Evolutionary conservation across 2,888 invertebrate genomes (phyloP), one percentile per base, ranked within the genome.

Genomic region (Drosophila borborema): DNA sequence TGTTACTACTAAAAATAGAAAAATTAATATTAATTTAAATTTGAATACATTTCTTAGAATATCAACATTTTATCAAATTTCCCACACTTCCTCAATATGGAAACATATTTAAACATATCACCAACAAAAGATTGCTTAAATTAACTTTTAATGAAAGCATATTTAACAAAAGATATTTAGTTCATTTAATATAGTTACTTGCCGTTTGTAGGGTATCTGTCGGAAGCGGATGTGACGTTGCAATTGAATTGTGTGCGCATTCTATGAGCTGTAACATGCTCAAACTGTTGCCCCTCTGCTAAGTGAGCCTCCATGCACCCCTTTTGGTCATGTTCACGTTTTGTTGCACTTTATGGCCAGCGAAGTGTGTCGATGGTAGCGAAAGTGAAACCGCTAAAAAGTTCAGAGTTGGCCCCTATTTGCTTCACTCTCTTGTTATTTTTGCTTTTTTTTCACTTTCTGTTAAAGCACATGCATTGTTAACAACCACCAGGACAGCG

Each of bases 321-420:
- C 34, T 34, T 40, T 45, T n/a, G 53, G 45, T 58, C 58, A 67
- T 80, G 72, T 84, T 82, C 86, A 82, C 82, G 73, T 88, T 88
- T 78, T 80, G 86, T 74, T 83, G 86, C 80, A 86, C 71, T 82
- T 83, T 86, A 74, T 85, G 86, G 69, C 51, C 77, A 86, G 75
- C 82, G 80, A 82, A 87, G 90, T 89, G 85, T 88, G 90, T 89
- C 88, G 81, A 65, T 89, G 82, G 67, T 40, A 75, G 63, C 84
- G 79, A 84, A 85, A 84, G 87, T 89, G 88, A 89, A 89, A 82
- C 76, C 83, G 78, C 78, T 73, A 78, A 89, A 82, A 82, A 76
- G 66, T 74, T 74, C 77, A 59, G 63, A 43, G 77, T 77, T 67
- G 61, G 62, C 51, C 73, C 69, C 48, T 23, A 55, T 67, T 67